These are phyloP conservation scores for Hybos culiciformis DNA, from an alignment of 2,888 invertebrate genomes.

Conservation along the genomic window DNA sequence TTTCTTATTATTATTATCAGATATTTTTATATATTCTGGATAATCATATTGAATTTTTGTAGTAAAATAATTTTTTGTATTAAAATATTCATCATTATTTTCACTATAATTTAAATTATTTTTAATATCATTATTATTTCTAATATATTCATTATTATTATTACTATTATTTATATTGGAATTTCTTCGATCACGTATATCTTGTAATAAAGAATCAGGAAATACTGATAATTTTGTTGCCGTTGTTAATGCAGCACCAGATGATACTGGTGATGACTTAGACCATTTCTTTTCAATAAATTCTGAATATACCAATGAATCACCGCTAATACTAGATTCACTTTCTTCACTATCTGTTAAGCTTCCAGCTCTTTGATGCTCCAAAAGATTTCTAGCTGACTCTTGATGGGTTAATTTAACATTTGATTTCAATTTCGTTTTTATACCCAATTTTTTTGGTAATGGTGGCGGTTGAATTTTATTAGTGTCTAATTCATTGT, in stretches of 20 bases:
- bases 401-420: conserved; percentile 43
- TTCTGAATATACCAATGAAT: conserved; percentile 64
- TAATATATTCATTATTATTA: neutral
- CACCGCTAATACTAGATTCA: conserved; percentile 67
- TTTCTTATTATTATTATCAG: too few relatives aligned
- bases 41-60: neutral
- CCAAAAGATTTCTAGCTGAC: too few relatives aligned
- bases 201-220: conserved; percentile 52
- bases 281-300: conserved; percentile 40
- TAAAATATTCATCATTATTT: neutral
- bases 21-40: too few relatives aligned
- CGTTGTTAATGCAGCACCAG: neutral
- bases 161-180: neutral
- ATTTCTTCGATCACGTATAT: conserved; percentile 49
- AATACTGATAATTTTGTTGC: conserved; percentile 39
- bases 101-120: neutral
- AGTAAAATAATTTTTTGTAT: neutral
- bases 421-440: conserved; percentile 28
- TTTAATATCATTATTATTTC: neutral
- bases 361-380: conserved; percentile 37
- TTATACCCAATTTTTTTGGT: conserved; percentile 4
- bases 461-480: conserved; percentile 11
- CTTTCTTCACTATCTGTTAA: conserved; percentile 46
- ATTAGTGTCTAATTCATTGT: conserved; percentile 23
- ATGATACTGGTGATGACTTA: conserved; percentile 20